Evolutionary conservation across 2,888 invertebrate species (phyloP).

Genomic region (Myopa testacea): DNA sequence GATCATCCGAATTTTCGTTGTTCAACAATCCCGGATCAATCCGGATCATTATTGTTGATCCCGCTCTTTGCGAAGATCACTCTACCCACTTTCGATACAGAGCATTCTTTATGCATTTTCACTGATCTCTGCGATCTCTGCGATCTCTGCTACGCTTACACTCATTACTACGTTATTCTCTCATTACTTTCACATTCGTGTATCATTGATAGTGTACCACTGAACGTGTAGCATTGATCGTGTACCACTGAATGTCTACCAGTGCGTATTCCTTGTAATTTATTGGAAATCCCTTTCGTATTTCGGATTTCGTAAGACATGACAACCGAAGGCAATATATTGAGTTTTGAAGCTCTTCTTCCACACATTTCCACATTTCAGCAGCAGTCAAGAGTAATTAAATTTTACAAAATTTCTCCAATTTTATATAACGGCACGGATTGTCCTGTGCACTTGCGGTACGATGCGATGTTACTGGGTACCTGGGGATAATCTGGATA

Average conservation of each 20-base stretch:
- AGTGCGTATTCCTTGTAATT: not conserved
- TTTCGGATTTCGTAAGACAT: not conserved
- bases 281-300: not conserved
- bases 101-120: not conserved
- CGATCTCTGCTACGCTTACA: not conserved
- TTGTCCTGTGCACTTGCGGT: not conserved
- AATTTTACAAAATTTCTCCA: conserved; percentile 25
- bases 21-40: not conserved
- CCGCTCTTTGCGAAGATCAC: too few relatives aligned
- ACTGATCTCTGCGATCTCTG: not conserved
- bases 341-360: not conserved
- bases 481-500: too few relatives aligned
- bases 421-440: conserved; percentile 8
- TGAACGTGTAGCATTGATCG: not conserved
- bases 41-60: not conserved
- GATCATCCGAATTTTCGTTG: not conserved
- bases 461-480: too few relatives aligned
- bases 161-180: not conserved
- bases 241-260: conserved; percentile 5
- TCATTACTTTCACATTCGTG: too few relatives aligned
- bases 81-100: too few relatives aligned
- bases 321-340: conserved; percentile 10
- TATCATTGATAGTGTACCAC: too few relatives aligned
- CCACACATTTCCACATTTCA: conserved; percentile 15
- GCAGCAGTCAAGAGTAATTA: conserved; percentile 23